phyloP scores from a whole-genome alignment of 1,140 invertebrate species.

The Formica exsecta region DNA sequence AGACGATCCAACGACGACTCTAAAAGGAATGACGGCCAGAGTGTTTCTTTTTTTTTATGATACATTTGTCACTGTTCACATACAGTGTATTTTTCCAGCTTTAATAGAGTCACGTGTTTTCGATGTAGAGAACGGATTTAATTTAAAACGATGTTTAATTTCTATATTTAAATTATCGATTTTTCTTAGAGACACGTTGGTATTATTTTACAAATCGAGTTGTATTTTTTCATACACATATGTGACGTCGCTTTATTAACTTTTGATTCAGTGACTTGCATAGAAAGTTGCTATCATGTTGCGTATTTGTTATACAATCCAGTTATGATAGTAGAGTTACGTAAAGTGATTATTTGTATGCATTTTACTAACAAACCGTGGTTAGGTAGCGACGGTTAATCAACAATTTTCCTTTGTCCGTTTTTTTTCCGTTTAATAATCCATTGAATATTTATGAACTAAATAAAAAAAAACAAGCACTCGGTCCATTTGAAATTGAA shows the following conservation, averaged over 20 bases:
- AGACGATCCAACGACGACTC: background rate
- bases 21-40: background rate
- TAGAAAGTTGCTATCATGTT: slow-evolving; percentile 47
- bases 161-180: background rate
- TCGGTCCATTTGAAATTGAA: background rate
- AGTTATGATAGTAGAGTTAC: slow-evolving; percentile 31
- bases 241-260: slow-evolving; percentile 20
- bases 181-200: background rate
- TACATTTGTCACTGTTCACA: background rate
- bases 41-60: background rate
- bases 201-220: background rate
- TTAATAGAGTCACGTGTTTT: background rate
- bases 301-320: slow-evolving; percentile 52
- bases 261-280: slow-evolving; percentile 18
- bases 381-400: slow-evolving; percentile 37
- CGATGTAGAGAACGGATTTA: background rate
- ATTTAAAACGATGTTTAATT: background rate
- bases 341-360: slow-evolving; percentile 55
- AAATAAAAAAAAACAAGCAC: background rate
- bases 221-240: background rate
- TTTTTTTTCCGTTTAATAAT: background rate
- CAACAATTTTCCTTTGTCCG: background rate
- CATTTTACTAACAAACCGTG: slow-evolving; percentile 42
- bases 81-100: background rate
- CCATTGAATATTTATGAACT: background rate